These are phyloP conservation scores for Melanostigma gelatinosum DNA, from an alignment of 2,113 vertebrate genomes.

Conservation along the genomic window DNA sequence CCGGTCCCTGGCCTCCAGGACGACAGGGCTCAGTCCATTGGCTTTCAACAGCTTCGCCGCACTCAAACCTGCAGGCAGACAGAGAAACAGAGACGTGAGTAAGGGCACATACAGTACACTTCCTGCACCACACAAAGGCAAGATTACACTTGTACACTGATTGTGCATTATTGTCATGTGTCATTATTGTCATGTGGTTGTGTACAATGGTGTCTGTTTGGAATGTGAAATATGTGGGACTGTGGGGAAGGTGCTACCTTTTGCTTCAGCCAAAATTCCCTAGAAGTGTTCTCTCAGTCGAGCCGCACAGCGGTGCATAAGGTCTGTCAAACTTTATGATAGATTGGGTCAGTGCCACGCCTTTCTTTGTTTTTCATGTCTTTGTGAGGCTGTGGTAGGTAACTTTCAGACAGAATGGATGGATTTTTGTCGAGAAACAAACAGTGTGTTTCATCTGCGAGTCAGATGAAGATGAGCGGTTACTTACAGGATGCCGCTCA, in stretches of 20 bases:
- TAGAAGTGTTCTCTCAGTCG: not conserved
- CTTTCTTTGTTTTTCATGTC: not conserved
- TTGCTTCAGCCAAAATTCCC: not conserved
- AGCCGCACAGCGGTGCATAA: not conserved
- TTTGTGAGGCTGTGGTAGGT: not conserved
- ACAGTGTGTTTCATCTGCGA: not conserved
- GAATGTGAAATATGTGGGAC: not conserved
- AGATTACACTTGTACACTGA: not conserved
- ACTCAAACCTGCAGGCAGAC: conserved; percentile 86
- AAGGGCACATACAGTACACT: not conserved
- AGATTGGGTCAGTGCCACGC: not conserved
- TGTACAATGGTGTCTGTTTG: not conserved
- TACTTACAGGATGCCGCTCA: not conserved
- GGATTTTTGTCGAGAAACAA: not conserved
- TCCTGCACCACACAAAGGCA: not conserved
- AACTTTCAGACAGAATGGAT: not conserved
- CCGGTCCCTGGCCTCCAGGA: conserved; percentile 93
- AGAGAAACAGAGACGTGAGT: not conserved
- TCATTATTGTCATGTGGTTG: not conserved
- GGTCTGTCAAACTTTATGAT: not conserved
- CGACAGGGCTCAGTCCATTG: conserved; percentile 88
- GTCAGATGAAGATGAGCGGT: not conserved
- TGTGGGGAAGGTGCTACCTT: not conserved
- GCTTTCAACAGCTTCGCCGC: conserved; percentile 92
- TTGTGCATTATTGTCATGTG: not conserved